These are phyloP conservation scores for Hydrotaea cyrtoneurina DNA, from an alignment of 2,888 invertebrate species.

Conservation along the genomic window DNA sequence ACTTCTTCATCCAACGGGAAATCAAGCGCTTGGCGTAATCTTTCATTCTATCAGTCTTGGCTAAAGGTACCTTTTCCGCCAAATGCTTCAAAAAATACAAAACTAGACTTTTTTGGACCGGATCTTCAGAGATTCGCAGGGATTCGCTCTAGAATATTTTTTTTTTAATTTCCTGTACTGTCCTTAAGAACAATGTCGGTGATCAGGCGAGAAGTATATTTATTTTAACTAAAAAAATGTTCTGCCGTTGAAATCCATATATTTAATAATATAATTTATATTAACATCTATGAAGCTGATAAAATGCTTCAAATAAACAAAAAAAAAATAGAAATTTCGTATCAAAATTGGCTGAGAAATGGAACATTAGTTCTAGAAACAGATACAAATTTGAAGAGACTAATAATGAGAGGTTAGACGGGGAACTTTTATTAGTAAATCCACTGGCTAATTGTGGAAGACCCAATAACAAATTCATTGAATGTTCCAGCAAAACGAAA, in stretches of 20 bases:
- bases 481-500: conserved; percentile 38
- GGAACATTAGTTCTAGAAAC: neutral
- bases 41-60: too few species aligned
- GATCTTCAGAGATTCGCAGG: conserved; percentile 32
- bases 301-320: neutral
- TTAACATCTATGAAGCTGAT: neutral
- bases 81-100: conserved; percentile 7
- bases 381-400: conserved; percentile 8
- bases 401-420: neutral
- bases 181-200: conserved; percentile 16
- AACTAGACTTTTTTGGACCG: conserved; percentile 30
- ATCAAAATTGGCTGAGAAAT: neutral
- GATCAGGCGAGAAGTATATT: conserved; percentile 17
- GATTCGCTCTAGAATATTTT: conserved; percentile 39
- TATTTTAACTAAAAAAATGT: neutral
- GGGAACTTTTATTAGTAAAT: conserved; percentile 35
- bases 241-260: conserved; percentile 1
- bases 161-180: neutral
- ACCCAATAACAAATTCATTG: too few species aligned
- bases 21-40: too few species aligned
- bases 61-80: too few species aligned
- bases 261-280: conserved; percentile 3
- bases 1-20: too few species aligned
- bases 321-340: neutral
- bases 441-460: conserved; percentile 24